phyloP scores from a whole-genome alignment of 2,113 vertebrate genomes.

The Microcebus lehilahytsara region DNA sequence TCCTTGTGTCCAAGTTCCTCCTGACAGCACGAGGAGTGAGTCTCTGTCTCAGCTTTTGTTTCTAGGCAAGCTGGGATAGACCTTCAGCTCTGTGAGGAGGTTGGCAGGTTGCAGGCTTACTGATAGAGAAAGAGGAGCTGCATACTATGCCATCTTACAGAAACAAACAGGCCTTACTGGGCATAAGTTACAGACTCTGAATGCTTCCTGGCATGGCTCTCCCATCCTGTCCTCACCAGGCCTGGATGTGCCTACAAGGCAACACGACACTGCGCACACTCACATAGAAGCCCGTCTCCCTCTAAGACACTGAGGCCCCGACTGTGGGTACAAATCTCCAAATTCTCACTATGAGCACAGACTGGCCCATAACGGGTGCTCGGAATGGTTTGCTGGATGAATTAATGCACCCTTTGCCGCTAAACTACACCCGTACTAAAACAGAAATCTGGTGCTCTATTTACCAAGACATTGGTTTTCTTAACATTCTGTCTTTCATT shows the following conservation, averaged over 20 bases:
- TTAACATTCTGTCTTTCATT: not conserved
- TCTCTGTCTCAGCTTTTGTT: not conserved
- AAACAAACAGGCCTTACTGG: not conserved
- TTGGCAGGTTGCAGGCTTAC: not conserved
- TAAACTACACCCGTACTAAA: not conserved
- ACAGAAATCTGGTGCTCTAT: not conserved
- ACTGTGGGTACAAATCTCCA: not conserved
- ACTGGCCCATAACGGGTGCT: accelerated
- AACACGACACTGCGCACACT: no score
- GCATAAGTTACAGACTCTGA: not conserved
- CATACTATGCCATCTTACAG: not conserved
- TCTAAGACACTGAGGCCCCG: not conserved
- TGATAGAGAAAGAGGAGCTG: not conserved
- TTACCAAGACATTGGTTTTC: not conserved
- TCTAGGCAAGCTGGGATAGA: not conserved
- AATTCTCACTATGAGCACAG: no score
- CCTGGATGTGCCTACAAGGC: not conserved
- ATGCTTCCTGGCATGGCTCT: not conserved
- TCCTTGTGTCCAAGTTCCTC: not conserved
- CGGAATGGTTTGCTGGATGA: not conserved
- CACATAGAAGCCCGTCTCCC: not conserved
- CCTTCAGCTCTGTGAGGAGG: not conserved
- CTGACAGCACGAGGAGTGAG: accelerated
- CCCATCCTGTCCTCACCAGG: not conserved
- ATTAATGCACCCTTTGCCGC: not conserved